Evolutionary conservation across 2,113 vertebrate species (phyloP).

Genomic region (Lethenteron camtschaticum): DNA sequence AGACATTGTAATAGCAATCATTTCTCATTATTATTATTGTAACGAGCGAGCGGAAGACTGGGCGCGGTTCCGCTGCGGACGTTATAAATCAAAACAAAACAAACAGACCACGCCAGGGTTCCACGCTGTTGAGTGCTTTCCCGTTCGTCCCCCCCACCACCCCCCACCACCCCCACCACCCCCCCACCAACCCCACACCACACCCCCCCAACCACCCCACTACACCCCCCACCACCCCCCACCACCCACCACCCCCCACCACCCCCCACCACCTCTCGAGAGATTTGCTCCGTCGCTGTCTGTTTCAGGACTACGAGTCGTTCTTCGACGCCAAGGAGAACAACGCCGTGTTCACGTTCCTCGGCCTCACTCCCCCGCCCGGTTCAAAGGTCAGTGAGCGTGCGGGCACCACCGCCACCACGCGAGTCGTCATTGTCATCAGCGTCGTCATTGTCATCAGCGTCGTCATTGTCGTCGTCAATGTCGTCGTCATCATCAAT

Average conservation of each 20-base stretch:
- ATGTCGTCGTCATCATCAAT: no score
- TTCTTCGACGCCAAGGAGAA: constrained; percentile 95
- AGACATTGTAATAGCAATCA: no score
- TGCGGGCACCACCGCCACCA: no score
- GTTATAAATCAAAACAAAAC: no score
- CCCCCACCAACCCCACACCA: constrained; percentile 11
- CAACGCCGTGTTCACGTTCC: constrained; percentile 65
- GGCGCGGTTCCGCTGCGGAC: no score
- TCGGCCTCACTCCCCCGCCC: constrained; percentile 65
- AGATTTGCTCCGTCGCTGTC: constrained; percentile 71
- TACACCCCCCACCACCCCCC: no score
- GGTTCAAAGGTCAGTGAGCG: constrained; percentile 44
- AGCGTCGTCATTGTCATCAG: no score
- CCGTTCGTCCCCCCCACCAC: neutral
- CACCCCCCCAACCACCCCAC: no score
- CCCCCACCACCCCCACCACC: constrained; percentile 67
- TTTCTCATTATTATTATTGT: no score
- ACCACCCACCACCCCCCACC: neutral
- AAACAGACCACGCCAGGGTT: neutral
- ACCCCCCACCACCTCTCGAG: constrained; percentile 68
- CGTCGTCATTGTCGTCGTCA: no score
- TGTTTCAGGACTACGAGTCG: constrained; percentile 68
- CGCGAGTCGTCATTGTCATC: no score
- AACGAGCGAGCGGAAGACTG: no score
- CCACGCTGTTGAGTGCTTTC: neutral